Conservation (phyloP, 2,113 vertebrate species). For the Microcebus lehilahytsara region DNA sequence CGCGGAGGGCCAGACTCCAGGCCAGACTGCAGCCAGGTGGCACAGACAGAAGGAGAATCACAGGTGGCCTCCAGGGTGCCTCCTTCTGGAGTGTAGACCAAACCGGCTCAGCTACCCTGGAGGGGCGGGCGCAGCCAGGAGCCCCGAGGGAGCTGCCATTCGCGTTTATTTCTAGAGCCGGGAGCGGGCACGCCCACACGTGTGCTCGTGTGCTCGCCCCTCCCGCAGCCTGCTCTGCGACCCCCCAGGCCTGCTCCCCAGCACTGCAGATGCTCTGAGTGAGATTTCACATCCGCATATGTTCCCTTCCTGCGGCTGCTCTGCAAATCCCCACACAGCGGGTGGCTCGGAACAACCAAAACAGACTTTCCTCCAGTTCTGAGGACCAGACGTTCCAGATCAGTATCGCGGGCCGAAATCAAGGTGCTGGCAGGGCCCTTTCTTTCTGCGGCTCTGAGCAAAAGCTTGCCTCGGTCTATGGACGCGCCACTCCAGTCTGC, state of each 20-base stretch:
- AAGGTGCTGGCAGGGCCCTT: neutral
- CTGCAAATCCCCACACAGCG: fast-evolving
- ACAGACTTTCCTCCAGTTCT: fast-evolving
- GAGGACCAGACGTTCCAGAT: too few species aligned
- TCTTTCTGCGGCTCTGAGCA: fast-evolving
- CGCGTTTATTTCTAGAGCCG: neutral
- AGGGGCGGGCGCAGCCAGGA: neutral
- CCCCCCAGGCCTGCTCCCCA: neutral
- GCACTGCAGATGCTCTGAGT: fast-evolving
- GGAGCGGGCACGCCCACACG: fast-evolving
- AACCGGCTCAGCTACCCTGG: fast-evolving
- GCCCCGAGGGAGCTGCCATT: neutral
- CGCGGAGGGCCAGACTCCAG: fast-evolving
- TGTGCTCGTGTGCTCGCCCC: too few species aligned
- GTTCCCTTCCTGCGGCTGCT: fast-evolving
- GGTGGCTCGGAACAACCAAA: neutral
- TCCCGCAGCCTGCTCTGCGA: neutral
- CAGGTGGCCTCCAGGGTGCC: too few species aligned
- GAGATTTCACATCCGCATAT: neutral
- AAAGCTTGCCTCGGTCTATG: fast-evolving
- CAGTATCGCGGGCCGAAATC: neutral
- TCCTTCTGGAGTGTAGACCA: neutral
- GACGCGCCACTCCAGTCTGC: fast-evolving
- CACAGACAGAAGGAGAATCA: neutral
- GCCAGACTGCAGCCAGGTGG: neutral